phyloP scores from a whole-genome alignment of 2,888 invertebrate genomes.

The Archips xylosteana region DNA sequence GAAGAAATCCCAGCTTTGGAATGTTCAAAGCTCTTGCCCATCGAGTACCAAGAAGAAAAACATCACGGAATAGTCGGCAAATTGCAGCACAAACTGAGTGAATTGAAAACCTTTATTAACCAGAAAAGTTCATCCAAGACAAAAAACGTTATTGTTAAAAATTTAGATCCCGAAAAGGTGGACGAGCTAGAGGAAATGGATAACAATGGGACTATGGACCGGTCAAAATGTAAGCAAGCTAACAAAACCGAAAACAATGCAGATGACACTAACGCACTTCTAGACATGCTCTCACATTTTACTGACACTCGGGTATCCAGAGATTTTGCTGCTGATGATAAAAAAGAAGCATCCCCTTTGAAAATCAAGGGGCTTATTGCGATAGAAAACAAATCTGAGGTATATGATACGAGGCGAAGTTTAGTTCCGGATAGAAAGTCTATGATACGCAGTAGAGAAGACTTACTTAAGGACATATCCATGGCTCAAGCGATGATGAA shows the following conservation, averaged over 20 bases:
- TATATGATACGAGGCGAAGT: slow-evolving; percentile 51
- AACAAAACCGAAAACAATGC: slow-evolving; percentile 45
- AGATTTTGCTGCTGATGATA: slow-evolving; percentile 44
- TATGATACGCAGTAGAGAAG: slow-evolving; percentile 63
- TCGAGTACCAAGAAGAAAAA: slow-evolving; percentile 19
- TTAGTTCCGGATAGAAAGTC: slow-evolving; percentile 60
- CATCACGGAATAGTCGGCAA: slow-evolving; percentile 16
- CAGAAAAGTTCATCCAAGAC: background rate
- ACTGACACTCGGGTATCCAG: slow-evolving; percentile 56
- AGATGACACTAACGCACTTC: slow-evolving; percentile 67
- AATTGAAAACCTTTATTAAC: slow-evolving; percentile 10
- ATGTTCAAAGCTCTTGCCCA: background rate
- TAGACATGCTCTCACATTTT: slow-evolving; percentile 68
- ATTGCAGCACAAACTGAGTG: slow-evolving; percentile 20
- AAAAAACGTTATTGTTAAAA: background rate
- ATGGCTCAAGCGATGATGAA: slow-evolving; percentile 67
- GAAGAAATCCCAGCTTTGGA: background rate
- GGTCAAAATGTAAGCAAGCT: background rate
- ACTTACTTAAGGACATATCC: slow-evolving; percentile 67
- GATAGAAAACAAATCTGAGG: slow-evolving; percentile 48
- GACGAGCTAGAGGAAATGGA: background rate
- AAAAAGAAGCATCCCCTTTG: slow-evolving; percentile 7
- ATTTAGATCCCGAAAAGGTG: background rate
- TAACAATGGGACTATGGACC: background rate
- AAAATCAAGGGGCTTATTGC: slow-evolving; percentile 43